A percentile compares a stretch with the other conserved stretches of the same genome.
These are phyloP conservation scores for Aphaenogaster rudis DNA, from an alignment of 1,140 invertebrate genomes.

Conservation along the genomic window DNA sequence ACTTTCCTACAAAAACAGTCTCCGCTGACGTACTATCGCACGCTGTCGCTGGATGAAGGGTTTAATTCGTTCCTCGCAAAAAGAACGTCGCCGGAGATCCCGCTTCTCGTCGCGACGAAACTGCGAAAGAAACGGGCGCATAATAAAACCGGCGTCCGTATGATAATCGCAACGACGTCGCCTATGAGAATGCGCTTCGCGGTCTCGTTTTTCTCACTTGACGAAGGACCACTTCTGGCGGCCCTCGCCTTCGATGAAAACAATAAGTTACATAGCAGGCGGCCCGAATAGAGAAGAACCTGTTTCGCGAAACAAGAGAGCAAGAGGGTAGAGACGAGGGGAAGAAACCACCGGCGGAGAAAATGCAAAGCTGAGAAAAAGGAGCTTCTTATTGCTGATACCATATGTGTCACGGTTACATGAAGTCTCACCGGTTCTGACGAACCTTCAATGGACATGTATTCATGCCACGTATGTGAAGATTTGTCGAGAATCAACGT, in stretches of 20 bases:
- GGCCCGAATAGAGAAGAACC: slow-evolving; percentile 73
- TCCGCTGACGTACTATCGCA: neutral
- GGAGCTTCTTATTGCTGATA: slow-evolving; percentile 39
- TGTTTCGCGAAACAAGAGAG: slow-evolving; percentile 61
- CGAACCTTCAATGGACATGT: slow-evolving; percentile 41
- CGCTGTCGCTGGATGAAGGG: slow-evolving; percentile 27
- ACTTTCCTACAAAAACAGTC: slow-evolving; percentile 25
- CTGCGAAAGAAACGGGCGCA: slow-evolving; percentile 47
- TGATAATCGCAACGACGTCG: slow-evolving; percentile 54
- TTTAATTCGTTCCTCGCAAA: slow-evolving; percentile 42
- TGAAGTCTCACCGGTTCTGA: slow-evolving; percentile 54
- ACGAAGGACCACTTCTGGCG: slow-evolving; percentile 62
- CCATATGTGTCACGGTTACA: neutral
- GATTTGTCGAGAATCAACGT: neutral
- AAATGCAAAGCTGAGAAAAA: slow-evolving; percentile 54
- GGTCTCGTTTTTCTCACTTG: slow-evolving; percentile 65
- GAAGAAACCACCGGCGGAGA: slow-evolving; percentile 52
- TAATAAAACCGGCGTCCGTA: slow-evolving; percentile 50
- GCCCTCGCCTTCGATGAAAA: slow-evolving; percentile 72
- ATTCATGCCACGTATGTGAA: neutral
- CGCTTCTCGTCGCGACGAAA: slow-evolving; percentile 34
- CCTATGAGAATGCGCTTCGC: slow-evolving; percentile 62
- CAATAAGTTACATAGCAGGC: slow-evolving; percentile 77
- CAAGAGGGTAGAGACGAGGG: slow-evolving; percentile 25
- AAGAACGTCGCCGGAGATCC: slow-evolving; percentile 29